Evolutionary conservation across 2,797 vertebrate genomes (phyloP), one percentile per base, ranked within the genome.

Genomic region (Ptychobarbus kaznakovi): DNA sequence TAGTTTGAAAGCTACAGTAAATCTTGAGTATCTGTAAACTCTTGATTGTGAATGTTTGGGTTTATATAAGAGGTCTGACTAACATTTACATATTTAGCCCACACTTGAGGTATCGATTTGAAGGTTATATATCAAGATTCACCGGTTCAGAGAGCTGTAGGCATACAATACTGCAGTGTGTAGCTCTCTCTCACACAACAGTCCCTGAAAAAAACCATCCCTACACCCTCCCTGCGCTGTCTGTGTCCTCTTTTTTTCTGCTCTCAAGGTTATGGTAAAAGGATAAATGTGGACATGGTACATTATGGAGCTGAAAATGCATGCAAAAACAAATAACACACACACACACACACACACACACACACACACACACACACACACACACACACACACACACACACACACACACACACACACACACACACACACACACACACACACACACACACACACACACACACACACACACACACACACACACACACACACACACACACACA

Each of bases 121-220:
- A 86, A 63, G 46, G 56, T 53, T 72, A 49, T 81, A 35, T 66
- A 82, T 7, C 65, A 70, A 44, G 70, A 79, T n/a, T 66, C 73
- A 75, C 44, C 10, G 20, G n/a, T 82, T 82, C n/a, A 53, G 82
- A 68, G 65, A 82, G 82, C 74, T 84, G 42, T 80, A 83, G 76
- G 85, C 61, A 77, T 66, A 40, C 84, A 77, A 84, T 63, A 89
- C 87, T 87, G 87, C 89, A 88, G 84, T 49, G 84, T 49, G 86
- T 53, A 72, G 28, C 76, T n/a, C 56, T 51, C 87, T 75, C 80
- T 68, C 58, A 68, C 72, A 76, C 61, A 76, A 68, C 58, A 76
- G 65, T 77, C 63, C n/a, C 18, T 77, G 51, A 84, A 74, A 84
- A 84, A 69, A 66, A 79, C 44, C 72, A 32, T 79, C 32, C 3